Percentiles rank a stretch among this genome's conserved stretches.
phyloP scores from a whole-genome alignment of 1,140 invertebrate genomes.

The Bombus sylvicola region DNA sequence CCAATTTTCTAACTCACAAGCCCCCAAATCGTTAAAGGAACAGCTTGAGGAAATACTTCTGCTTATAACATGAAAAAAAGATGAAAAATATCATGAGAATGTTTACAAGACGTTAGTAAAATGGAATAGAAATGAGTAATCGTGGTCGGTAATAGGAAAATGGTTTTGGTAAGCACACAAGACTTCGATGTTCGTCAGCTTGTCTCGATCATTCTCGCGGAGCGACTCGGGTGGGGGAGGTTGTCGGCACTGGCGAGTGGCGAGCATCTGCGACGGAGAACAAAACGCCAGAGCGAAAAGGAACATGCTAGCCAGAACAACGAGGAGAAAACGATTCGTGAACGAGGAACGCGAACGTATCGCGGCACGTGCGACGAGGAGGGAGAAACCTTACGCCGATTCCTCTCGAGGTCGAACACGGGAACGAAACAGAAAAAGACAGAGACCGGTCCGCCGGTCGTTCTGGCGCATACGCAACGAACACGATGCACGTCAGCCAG shows the following conservation, averaged over 20 bases:
- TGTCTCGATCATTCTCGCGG: conserved; percentile 60
- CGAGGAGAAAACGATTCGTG: conserved; percentile 32
- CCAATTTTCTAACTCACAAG: neutral
- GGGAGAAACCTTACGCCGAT: conserved; percentile 63
- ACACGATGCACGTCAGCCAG: neutral
- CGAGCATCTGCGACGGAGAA: conserved; percentile 66
- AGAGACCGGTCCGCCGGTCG: conserved; percentile 45
- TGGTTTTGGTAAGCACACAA: conserved; percentile 26
- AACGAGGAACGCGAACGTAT: conserved; percentile 32
- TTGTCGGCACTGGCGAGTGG: conserved; percentile 66
- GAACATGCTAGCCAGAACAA: conserved; percentile 15
- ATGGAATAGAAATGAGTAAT: neutral
- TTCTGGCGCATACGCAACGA: conserved; percentile 13
- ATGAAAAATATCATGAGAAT: neutral
- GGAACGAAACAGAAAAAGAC: conserved; percentile 57
- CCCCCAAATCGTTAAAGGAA: too few relatives aligned
- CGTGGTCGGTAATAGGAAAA: conserved; percentile 29
- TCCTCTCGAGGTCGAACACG: conserved; percentile 59
- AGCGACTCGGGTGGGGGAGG: conserved; percentile 50
- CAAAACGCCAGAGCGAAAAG: conserved; percentile 18
- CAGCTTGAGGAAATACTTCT: neutral
- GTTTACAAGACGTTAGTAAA: neutral
- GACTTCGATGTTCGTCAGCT: conserved; percentile 40
- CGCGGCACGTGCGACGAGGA: conserved; percentile 51
- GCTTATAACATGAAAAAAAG: neutral